Base-by-base conservation (phyloP, 2,888 invertebrate species). In the Andrena minutula region DNA sequence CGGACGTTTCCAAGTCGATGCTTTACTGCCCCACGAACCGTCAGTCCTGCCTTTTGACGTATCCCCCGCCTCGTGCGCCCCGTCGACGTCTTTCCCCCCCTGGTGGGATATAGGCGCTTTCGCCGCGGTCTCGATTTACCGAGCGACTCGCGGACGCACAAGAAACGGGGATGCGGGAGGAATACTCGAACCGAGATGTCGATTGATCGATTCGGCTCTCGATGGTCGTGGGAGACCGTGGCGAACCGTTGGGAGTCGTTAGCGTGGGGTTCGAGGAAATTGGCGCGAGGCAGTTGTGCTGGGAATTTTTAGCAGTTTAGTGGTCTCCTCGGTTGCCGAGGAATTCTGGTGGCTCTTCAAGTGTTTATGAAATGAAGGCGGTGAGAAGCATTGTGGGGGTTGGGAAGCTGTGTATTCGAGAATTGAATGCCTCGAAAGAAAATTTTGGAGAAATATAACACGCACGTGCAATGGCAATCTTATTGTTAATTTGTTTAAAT, bases 1-100 rank as follows among this genome's bases (percentile, higher is more conserved):
- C 84, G 83, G 81, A 80, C 83, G 72, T 77, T 81, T 56, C 78
- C 69, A 71, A 35, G 10, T 64, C 70, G 86, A 91, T 91, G 87
- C 89, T 91, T 91, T 91, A 90, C 91, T 90, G 88, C 87, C 66
- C 88, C 73, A 12, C 56, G 56, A 56, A 56, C 65, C 65, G 79
- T 77, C 78, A 41, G 20, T 23, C 58, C 28, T 56, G 71, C 30
- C 72, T 74, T 84, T 82, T 85, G 79, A 79, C 81, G 77, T 66
- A 56, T 78, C 58, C 51, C 63, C 56, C 28, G 16, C 70, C 61
- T 51, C 5, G 51, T 66, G 69, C 56, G 69, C 76, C 74, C 68
- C 49, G 58, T 63, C 12, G 73, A 63, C 35, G 69, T 20, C 66
- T 70, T 49, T 60, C 71, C 56, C 28, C 49, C 10, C 23, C 26